A percentile compares a stretch with the other conserved stretches of the same genome.
These are phyloP conservation scores for Hemicrepidius hirtus DNA, from an alignment of 2,888 invertebrate species.

Conservation along the genomic window DNA sequence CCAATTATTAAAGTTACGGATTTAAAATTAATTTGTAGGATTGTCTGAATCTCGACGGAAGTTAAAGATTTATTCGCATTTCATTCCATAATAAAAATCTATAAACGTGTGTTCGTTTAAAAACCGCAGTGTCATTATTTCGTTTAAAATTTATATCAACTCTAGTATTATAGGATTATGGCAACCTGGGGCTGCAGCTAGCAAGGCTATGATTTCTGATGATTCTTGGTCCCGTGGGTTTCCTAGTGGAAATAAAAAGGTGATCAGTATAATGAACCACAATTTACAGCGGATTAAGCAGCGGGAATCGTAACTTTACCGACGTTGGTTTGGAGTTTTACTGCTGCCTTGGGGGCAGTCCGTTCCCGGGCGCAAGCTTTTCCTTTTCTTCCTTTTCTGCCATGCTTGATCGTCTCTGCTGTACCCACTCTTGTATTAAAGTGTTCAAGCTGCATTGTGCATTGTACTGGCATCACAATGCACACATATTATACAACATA, in stretches of 20 bases:
- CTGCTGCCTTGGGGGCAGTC: conserved; percentile 47
- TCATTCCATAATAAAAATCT: no score
- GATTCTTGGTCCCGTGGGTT: conserved; percentile 36
- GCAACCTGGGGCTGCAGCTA: conserved; percentile 3
- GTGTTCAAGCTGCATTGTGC: not conserved
- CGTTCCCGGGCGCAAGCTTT: conserved; percentile 41
- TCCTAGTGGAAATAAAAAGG: conserved; percentile 48
- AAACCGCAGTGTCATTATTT: no score
- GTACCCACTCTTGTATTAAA: conserved; percentile 18
- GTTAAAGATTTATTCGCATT: no score
- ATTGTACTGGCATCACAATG: conserved; percentile 3
- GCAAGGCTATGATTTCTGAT: conserved; percentile 38
- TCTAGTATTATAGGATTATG: conserved; percentile 1
- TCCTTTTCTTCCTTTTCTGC: conserved; percentile 40
- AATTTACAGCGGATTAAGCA: conserved; percentile 53
- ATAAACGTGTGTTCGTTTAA: no score
- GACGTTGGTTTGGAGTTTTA: conserved; percentile 49
- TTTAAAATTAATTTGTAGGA: no score
- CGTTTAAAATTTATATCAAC: no score
- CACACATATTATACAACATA: not conserved
- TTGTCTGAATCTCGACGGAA: no score
- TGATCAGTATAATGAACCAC: conserved; percentile 53
- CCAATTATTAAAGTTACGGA: no score
- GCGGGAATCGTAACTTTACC: conserved; percentile 48
- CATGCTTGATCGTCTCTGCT: conserved; percentile 26